Conservation (phyloP, 2,113 vertebrate species). For the Cyanoramphus novaezelandiae region DNA sequence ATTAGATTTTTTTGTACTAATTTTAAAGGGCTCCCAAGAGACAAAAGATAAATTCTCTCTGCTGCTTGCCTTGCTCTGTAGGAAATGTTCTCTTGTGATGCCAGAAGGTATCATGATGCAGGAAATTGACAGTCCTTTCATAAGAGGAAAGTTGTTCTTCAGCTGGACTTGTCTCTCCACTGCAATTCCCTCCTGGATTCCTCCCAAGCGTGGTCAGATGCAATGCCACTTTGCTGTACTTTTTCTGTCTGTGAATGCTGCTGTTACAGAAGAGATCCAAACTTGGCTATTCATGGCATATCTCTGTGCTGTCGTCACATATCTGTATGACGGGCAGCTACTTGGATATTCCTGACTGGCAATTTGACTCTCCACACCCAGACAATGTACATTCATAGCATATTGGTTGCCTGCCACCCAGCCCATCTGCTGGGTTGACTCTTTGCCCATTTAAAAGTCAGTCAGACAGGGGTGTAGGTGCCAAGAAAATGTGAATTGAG, state of each 20-base stretch:
- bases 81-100: neutral
- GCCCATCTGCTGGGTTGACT: slow-evolving; percentile 63
- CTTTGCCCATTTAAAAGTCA: slow-evolving; percentile 57
- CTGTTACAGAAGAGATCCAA: neutral
- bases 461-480: slow-evolving; percentile 43
- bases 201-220: neutral
- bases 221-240: neutral
- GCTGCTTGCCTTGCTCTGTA: neutral
- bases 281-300: neutral
- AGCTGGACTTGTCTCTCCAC: fast-evolving
- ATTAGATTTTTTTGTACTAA: neutral
- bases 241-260: neutral
- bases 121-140: neutral
- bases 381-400: slow-evolving; percentile 58
- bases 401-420: slow-evolving; percentile 51
- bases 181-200: neutral
- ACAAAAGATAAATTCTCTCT: neutral
- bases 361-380: slow-evolving; percentile 41
- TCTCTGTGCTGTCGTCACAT: slow-evolving; percentile 13
- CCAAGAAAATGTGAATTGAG: slow-evolving; percentile 60
- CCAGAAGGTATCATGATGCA: fast-evolving
- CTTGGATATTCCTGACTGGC: slow-evolving; percentile 50
- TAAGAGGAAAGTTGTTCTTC: fast-evolving
- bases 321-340: slow-evolving; percentile 31
- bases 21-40: neutral